phyloP scores from a whole-genome alignment of 2,888 invertebrate genomes.

The Halocaridina rubra region DNA sequence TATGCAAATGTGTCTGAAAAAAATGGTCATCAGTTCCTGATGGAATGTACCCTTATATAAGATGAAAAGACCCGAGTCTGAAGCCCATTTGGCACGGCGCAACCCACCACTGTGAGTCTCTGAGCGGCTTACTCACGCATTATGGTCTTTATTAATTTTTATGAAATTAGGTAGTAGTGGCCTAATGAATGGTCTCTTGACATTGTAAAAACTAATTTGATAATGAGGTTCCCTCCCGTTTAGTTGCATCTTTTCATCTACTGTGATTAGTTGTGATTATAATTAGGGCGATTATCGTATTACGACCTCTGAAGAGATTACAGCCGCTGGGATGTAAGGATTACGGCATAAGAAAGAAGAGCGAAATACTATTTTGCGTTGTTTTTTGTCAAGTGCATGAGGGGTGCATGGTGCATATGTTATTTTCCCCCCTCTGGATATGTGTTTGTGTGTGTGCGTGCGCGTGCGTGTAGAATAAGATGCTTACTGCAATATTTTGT shows the following conservation, averaged over 20 bases:
- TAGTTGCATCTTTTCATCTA: slow-evolving; percentile 3
- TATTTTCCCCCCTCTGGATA: too few relatives aligned
- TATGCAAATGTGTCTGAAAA: background rate
- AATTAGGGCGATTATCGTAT: background rate
- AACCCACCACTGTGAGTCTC: too few relatives aligned
- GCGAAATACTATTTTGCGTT: too few relatives aligned
- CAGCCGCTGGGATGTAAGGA: too few relatives aligned
- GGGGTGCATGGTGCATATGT: too few relatives aligned
- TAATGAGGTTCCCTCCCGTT: background rate
- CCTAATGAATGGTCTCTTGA: slow-evolving; percentile 5
- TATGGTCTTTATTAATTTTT: background rate
- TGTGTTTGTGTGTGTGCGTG: too few relatives aligned
- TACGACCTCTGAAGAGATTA: background rate
- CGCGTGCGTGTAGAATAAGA: too few relatives aligned
- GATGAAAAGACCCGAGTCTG: background rate
- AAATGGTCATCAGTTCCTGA: background rate
- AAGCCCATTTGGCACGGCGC: background rate
- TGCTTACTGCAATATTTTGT: too few relatives aligned
- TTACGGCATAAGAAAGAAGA: too few relatives aligned
- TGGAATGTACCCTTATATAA: background rate
- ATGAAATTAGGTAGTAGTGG: slow-evolving; percentile 3
- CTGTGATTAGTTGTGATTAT: background rate
- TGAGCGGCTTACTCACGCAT: too few relatives aligned
- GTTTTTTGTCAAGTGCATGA: too few relatives aligned
- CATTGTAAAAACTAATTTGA: slow-evolving; percentile 22